A percentile compares a stretch with the other conserved stretches of the same genome.
phyloP scores from a whole-genome alignment of 2,797 vertebrate species.

The Enteromius mattozi region DNA sequence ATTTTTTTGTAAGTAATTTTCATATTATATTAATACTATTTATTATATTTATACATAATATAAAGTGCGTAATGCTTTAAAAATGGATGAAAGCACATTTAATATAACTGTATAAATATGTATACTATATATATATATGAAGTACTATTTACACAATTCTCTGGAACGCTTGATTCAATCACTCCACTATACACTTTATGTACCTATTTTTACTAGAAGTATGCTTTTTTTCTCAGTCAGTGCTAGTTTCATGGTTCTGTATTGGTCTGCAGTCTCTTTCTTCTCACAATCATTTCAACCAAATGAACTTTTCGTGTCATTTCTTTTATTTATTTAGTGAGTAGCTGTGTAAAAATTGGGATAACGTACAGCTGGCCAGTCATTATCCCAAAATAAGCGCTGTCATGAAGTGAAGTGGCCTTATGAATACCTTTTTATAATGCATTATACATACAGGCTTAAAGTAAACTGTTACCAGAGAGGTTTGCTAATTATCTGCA shows the following conservation, averaged over 20 bases:
- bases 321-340: conserved; percentile 17
- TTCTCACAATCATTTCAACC: background rate
- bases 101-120: too few species aligned
- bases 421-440: conserved; percentile 15
- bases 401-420: background rate
- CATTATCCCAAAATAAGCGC: conserved; percentile 26
- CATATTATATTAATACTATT: background rate
- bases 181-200: background rate
- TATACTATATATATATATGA: background rate
- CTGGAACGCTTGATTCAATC: background rate
- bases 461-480: conserved; percentile 21
- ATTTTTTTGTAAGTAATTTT: background rate
- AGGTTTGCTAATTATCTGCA: conserved; percentile 47
- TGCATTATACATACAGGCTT: conserved; percentile 13
- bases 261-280: background rate
- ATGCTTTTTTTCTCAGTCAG: background rate
- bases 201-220: background rate
- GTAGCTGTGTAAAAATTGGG: background rate
- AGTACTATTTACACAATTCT: background rate
- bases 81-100: background rate
- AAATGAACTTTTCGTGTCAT: conserved; percentile 26
- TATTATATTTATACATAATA: background rate
- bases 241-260: background rate
- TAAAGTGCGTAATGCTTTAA: background rate
- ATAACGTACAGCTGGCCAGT: conserved; percentile 11